phyloP scores from a whole-genome alignment of 2,113 vertebrate species.

The Alectura lathami region DNA sequence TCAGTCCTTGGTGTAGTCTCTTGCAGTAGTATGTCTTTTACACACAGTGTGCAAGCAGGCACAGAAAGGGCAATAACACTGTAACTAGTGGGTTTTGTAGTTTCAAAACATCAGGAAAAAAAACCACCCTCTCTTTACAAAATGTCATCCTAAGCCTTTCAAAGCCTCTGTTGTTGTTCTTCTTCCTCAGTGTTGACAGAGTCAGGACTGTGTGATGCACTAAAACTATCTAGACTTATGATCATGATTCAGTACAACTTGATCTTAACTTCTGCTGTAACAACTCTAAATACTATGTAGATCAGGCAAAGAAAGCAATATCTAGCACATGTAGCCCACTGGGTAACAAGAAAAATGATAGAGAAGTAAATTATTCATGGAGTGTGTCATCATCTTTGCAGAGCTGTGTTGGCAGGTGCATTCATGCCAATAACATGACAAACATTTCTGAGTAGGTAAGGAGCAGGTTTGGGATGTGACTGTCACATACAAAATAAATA shows the following conservation, averaged over 20 bases:
- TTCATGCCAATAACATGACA: neutral
- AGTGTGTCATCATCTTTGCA: neutral
- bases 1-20: neutral
- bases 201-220: neutral
- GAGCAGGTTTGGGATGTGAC: neutral
- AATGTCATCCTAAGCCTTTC: neutral
- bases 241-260: neutral
- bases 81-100: neutral
- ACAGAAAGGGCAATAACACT: neutral
- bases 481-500: neutral
- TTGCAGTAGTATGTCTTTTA: neutral
- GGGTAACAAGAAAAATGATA: neutral
- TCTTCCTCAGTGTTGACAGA: neutral
- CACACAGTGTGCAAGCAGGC: neutral
- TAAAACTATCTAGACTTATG: neutral
- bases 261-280: neutral
- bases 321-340: neutral
- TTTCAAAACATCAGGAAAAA: neutral
- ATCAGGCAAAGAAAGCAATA: neutral
- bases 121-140: neutral
- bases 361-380: neutral
- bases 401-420: neutral
- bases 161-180: neutral
- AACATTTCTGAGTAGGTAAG: neutral
- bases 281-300: neutral